These are phyloP conservation scores for Pteruthius melanotis DNA, from an alignment of 2,113 vertebrate species.

Conservation along the genomic window DNA sequence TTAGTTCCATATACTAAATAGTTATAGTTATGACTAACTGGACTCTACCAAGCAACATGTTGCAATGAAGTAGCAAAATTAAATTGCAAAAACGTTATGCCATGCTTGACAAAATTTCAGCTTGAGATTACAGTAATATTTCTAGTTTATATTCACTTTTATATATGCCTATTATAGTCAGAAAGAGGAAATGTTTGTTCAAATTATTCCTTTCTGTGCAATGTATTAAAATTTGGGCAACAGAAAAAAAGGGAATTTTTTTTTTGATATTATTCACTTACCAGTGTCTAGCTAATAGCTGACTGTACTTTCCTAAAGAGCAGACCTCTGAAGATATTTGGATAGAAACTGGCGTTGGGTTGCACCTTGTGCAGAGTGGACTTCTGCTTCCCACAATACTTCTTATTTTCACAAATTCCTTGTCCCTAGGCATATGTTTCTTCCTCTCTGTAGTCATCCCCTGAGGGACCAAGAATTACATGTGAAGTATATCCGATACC, in stretches of 20 bases:
- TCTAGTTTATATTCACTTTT: constrained; percentile 16
- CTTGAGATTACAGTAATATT: background rate
- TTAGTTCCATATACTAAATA: background rate
- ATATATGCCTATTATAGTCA: background rate
- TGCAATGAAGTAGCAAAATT: constrained; percentile 42
- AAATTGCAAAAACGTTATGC: constrained; percentile 30
- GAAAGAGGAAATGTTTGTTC: background rate
- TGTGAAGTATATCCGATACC: background rate
- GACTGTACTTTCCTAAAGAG: background rate
- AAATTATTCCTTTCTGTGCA: background rate
- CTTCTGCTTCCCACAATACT: background rate
- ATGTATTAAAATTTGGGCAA: background rate
- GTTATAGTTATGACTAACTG: background rate
- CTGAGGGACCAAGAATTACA: background rate
- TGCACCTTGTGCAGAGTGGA: background rate
- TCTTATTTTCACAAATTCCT: background rate
- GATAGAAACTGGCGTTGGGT: background rate
- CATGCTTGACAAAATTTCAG: constrained; percentile 26
- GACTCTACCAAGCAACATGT: background rate
- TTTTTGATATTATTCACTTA: background rate
- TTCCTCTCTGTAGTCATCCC: background rate
- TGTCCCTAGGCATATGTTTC: background rate
- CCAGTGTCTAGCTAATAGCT: background rate
- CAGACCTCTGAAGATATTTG: background rate
- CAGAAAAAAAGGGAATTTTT: background rate